Conservation (phyloP, 2,113 vertebrate genomes). For the Clinocottus analis region DNA sequence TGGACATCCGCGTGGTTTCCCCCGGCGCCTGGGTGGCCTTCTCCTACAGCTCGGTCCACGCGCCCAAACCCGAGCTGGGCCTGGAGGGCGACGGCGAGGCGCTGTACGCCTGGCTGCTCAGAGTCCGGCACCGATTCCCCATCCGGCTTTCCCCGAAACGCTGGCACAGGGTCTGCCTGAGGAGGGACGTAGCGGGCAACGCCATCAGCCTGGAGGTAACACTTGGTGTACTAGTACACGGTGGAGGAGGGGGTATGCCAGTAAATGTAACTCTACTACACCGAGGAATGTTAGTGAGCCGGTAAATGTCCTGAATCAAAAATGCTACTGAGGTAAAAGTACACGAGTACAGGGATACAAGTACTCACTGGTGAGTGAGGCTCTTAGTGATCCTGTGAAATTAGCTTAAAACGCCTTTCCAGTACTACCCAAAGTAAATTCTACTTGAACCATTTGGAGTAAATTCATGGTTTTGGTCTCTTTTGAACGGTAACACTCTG, state of each 20-base stretch:
- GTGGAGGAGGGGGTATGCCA: background rate
- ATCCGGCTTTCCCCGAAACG: conserved; percentile 30
- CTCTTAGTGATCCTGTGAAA: too few species aligned
- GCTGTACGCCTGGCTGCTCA: conserved; percentile 79
- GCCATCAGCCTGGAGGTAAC: conserved; percentile 78
- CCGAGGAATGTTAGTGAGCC: too few species aligned
- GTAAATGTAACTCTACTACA: background rate
- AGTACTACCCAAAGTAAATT: too few species aligned
- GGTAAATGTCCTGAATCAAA: background rate
- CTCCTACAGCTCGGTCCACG: conserved; percentile 70
- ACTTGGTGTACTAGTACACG: background rate
- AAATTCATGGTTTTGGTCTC: too few species aligned
- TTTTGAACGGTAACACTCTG: too few species aligned
- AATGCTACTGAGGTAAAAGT: background rate
- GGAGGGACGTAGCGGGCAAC: conserved; percentile 50
- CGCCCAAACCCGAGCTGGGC: conserved; percentile 67
- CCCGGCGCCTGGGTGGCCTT: conserved; percentile 81
- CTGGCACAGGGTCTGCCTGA: conserved; percentile 82
- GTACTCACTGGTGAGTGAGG: too few species aligned
- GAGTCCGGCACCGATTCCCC: conserved; percentile 77
- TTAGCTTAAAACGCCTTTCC: too few species aligned
- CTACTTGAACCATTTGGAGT: too few species aligned
- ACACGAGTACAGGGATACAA: too few species aligned
- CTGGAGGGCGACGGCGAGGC: conserved; percentile 76
- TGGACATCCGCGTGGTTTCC: conserved; percentile 73